Evolutionary conservation across 2,888 invertebrate species (phyloP).

Genomic region (Perizoma flavofasciatum): DNA sequence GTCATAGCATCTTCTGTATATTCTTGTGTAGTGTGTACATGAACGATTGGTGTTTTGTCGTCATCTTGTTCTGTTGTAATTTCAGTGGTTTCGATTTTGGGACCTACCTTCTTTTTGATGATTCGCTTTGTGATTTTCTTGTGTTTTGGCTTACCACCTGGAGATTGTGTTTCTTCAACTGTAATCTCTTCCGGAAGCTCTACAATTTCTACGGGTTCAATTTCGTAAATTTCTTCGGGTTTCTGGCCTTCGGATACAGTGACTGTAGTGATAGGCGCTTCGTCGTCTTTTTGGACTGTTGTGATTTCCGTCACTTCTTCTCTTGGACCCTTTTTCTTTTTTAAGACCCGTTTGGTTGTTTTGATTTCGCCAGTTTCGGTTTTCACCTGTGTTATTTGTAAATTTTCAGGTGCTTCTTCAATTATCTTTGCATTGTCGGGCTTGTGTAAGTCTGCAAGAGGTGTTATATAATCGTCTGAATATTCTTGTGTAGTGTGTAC

Average conservation of each 20-base stretch:
- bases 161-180: constrained; percentile 28
- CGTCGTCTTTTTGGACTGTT: constrained; percentile 55
- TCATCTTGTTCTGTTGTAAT: constrained; percentile 62
- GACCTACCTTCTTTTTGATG: constrained; percentile 54
- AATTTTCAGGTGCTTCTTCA: constrained; percentile 31
- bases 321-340: background rate
- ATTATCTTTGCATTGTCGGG: constrained; percentile 39
- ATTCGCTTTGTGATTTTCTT: constrained; percentile 22
- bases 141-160: constrained; percentile 31
- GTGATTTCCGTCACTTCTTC: background rate
- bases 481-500: constrained; percentile 35
- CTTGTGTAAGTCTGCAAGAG: constrained; percentile 40
- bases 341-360: background rate
- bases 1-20: constrained; percentile 40
- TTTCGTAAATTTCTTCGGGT: constrained; percentile 52
- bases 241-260: constrained; percentile 41
- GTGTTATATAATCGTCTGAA: constrained; percentile 42
- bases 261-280: constrained; percentile 41
- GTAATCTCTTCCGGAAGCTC: constrained; percentile 47
- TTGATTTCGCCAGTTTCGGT: constrained; percentile 44
- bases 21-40: constrained; percentile 35
- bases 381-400: constrained; percentile 53
- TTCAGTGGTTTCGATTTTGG: constrained; percentile 36
- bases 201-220: constrained; percentile 57
- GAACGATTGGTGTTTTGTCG: constrained; percentile 44